Evolutionary conservation across 1,140 invertebrate genomes (phyloP).

Genomic region (Drosophila nigromelanica): DNA sequence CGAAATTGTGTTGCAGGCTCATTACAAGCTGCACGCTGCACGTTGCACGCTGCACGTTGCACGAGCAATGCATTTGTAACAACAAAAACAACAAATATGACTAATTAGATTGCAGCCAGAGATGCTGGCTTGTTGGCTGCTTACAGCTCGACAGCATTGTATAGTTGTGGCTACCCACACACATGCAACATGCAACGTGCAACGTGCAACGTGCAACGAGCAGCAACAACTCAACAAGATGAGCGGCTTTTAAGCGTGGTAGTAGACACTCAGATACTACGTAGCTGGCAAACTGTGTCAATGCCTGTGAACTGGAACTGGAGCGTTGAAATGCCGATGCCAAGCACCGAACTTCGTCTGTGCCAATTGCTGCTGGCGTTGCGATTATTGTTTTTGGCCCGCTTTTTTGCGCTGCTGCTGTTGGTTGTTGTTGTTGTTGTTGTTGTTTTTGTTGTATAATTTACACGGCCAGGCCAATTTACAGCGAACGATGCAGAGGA

Average conservation of each 20-base stretch:
- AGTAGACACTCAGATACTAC: slow-evolving; percentile 19
- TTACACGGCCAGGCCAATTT: slow-evolving; percentile 58
- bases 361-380: slow-evolving; percentile 14
- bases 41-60: slow-evolving; percentile 22
- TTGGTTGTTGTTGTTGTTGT: slow-evolving; percentile 48
- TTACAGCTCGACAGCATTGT: not conserved
- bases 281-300: slow-evolving; percentile 70
- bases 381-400: slow-evolving; percentile 56
- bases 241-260: slow-evolving; percentile 19
- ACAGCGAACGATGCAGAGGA: slow-evolving; percentile 54
- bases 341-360: not conserved
- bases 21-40: slow-evolving; percentile 73
- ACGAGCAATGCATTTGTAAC: slow-evolving; percentile 44
- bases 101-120: slow-evolving; percentile 70
- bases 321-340: slow-evolving; percentile 55
- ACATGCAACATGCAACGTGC: not conserved
- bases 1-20: slow-evolving; percentile 61
- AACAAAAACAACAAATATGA: slow-evolving; percentile 41
- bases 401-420: slow-evolving; percentile 43
- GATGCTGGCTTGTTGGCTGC: slow-evolving; percentile 39
- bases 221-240: slow-evolving; percentile 28
- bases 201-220: slow-evolving; percentile 14
- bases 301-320: slow-evolving; percentile 83
- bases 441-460: slow-evolving; percentile 62
- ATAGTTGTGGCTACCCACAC: not conserved